phyloP scores from a whole-genome alignment of 2,797 vertebrate species.

The Cuculus canorus region DNA sequence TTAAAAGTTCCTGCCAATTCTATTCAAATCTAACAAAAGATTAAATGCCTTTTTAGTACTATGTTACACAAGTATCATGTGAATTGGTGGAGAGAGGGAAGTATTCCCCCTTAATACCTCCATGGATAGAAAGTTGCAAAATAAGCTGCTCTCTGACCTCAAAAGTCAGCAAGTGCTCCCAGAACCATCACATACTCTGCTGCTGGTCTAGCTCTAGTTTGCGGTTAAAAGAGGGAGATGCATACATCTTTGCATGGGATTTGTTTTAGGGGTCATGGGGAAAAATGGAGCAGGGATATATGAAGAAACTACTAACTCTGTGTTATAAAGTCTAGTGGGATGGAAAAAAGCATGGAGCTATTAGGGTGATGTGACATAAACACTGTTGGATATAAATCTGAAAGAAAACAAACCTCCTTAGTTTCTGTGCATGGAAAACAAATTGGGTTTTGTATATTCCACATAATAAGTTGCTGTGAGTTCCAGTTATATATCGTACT shows the following conservation, averaged over 20 bases:
- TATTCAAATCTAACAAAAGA: background rate
- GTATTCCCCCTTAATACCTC: background rate
- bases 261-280: background rate
- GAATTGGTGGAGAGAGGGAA: background rate
- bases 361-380: background rate
- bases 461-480: background rate
- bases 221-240: background rate
- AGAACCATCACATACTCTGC: rapidly evolving
- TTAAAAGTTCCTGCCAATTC: background rate
- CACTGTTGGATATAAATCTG: background rate
- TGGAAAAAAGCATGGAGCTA: background rate
- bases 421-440: background rate
- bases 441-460: background rate
- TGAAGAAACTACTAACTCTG: background rate
- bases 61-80: background rate
- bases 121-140: background rate
- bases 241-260: background rate
- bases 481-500: background rate
- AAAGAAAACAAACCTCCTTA: background rate
- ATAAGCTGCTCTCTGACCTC: background rate
- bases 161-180: rapidly evolving
- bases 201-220: background rate
- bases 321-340: background rate
- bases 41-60: background rate
- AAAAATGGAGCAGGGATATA: background rate